Evolutionary conservation across 2,797 vertebrate genomes (phyloP), one percentile per base, ranked within the genome.

Genomic region (Danionella dracula): DNA sequence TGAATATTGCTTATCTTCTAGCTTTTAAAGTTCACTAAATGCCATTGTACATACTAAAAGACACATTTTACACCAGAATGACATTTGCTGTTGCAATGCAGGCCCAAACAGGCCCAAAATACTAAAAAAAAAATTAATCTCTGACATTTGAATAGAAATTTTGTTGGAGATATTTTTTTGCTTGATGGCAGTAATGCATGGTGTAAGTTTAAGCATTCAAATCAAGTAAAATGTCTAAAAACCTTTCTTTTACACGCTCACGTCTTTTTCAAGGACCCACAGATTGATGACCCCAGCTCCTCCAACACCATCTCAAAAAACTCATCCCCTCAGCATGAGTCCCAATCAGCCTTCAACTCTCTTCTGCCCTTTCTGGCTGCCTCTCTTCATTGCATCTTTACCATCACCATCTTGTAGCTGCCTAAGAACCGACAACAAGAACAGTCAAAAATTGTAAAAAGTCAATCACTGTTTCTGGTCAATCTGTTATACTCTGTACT

Each of bases 11-110:
- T 89, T 90, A 88, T 89, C 87, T 81, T 62, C 58, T 79, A 82
- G 75, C 82, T 86, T 88, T 88, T 87, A 89, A 90, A 90, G 87
- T 90, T 90, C 87, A 89, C 77, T 80, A 89, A 90, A 90, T 90
- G 89, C 87, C 89, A 90, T 73, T 84, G 82, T 87, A 79, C 82
- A 85, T 85, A 87, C 88, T 88, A 86, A 88, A 87, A 80, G 79
- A 78, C 42, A 29, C 78, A 83, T 85, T 84, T 79, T 82, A 81
- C 73, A 71, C 75, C 41, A 55, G 75, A 80, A 74, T 90, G 88
- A 87, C 88, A 90, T 90, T 89, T 88, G 79, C 72, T 81, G 72
- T 75, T 71, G 78, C 79, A 57, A 72, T 50, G 72, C 72, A 60
- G 68, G 77, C 79, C 82, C 75, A 56, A 73, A 75, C 57, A 58